Evolutionary conservation across 1,140 invertebrate species (phyloP), one percentile per base, ranked within the genome.

Genomic region (Pachyrhynchus sulphureomaculatus): DNA sequence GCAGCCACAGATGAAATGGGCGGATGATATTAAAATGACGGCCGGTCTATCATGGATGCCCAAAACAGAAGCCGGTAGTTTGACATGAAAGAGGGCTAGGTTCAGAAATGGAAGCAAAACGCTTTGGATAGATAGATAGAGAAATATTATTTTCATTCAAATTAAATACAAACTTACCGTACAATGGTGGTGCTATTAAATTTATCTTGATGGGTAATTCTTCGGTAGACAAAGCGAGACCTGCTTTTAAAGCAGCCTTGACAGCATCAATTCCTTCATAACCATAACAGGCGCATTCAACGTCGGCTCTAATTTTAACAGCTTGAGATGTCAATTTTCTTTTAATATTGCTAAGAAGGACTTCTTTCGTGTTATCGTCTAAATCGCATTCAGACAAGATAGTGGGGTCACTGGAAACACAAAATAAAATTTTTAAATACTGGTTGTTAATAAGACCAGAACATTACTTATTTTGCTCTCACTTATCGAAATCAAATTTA

Each of bases 191-290:
- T 32, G 98, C 97, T 76, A 99, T 99, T 45, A 99, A 80, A 81
- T 99, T 99, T 69, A 99, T 99, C 80, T 97, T 98, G 65, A 99
- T 96, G 5, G 94, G 94, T 79, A 99, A 86, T 65, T 95, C 91
- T 70, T 92, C 88, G 5, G 92, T 96, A 2, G 95, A 96, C 33
- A 94, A 82, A 45, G 89, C 87, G n/a, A 99, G 84, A 2, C 98
- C 98, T 74, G 92, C 85, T 77, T 87, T 91, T 2, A 99, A 79
- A 0, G 98, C 95, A 57, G 88, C 82, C 78, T 99, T 99, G 0
- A 99, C 96, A 33, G 98, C 98, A 83, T 99, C 96, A 70, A 99
- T 98, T 23, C 98, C 98, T 78, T 99, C 96, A 75, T 98, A 98
- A 3, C 92, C 95, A 74, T 97, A 99, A 79, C 96, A 99, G 0